These are phyloP conservation scores for Dolichotis patagonum DNA, from an alignment of 2,113 vertebrate species.

Conservation along the genomic window DNA sequence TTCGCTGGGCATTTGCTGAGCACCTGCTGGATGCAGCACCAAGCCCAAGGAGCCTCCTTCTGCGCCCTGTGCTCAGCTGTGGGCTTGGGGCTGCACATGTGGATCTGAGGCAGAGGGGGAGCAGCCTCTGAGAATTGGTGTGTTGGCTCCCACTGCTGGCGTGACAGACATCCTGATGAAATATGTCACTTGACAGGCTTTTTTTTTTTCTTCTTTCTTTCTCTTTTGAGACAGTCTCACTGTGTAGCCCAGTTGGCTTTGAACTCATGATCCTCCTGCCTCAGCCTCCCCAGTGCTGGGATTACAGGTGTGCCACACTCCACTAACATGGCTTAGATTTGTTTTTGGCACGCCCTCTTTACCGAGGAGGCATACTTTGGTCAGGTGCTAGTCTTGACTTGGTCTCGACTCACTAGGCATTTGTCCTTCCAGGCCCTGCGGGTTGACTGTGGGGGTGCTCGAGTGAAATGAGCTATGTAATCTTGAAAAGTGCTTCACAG, in stretches of 20 bases:
- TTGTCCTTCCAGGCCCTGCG: neutral
- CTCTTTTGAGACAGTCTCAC: neutral
- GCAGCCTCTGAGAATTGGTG: slow-evolving; percentile 56
- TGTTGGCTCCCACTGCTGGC: slow-evolving; percentile 82
- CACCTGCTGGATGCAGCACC: neutral
- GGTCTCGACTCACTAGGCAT: neutral
- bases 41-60: neutral
- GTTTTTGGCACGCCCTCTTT: neutral
- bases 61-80: neutral
- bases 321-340: neutral
- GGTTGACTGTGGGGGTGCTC: neutral
- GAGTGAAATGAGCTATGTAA: neutral
- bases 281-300: neutral
- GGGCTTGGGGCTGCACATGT: neutral
- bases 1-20: neutral
- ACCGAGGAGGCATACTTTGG: neutral
- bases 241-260: neutral
- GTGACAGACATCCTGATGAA: slow-evolving; percentile 76
- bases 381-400: slow-evolving; percentile 18
- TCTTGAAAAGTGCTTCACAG: neutral
- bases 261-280: neutral
- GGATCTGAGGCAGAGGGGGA: neutral
- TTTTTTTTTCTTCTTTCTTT: neutral
- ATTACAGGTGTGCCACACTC: neutral
- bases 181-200: slow-evolving; percentile 46